phyloP scores from a whole-genome alignment of 2,888 invertebrate genomes.

The Dynastes grantii region DNA sequence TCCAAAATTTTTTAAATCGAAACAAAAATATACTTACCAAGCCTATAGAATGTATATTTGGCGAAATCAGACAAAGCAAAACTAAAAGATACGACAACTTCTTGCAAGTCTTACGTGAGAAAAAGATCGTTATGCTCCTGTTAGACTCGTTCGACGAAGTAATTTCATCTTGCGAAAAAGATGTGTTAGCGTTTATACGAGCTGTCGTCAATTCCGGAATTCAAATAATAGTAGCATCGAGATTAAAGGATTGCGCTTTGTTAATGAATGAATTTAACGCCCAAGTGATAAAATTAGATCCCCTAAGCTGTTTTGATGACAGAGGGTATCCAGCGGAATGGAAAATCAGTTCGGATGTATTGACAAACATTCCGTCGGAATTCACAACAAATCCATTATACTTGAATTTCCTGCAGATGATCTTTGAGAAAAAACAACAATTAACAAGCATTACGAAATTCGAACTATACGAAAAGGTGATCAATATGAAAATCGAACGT shows the following conservation, averaged over 20 bases:
- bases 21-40: not conserved
- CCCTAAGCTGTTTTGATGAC: not conserved
- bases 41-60: slow-evolving; percentile 4
- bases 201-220: not conserved
- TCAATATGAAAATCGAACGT: not conserved
- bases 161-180: not conserved
- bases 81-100: not conserved
- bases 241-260: not conserved
- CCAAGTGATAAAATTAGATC: not conserved
- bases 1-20: not conserved
- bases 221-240: slow-evolving; percentile 1
- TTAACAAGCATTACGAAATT: slow-evolving; percentile 2
- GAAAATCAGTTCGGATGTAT: not conserved
- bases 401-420: slow-evolving; percentile 13
- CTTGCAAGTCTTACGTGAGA: not conserved
- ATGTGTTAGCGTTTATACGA: not conserved
- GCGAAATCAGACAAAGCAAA: not conserved
- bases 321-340: not conserved
- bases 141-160: slow-evolving; percentile 26
- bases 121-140: not conserved
- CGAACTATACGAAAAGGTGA: slow-evolving; percentile 8
- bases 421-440: not conserved
- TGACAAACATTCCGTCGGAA: not conserved
- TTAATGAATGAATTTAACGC: not conserved
- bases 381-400: slow-evolving; percentile 8